Evolutionary conservation across 2,888 invertebrate genomes (phyloP).

Genomic region (Sphinx pinastri): DNA sequence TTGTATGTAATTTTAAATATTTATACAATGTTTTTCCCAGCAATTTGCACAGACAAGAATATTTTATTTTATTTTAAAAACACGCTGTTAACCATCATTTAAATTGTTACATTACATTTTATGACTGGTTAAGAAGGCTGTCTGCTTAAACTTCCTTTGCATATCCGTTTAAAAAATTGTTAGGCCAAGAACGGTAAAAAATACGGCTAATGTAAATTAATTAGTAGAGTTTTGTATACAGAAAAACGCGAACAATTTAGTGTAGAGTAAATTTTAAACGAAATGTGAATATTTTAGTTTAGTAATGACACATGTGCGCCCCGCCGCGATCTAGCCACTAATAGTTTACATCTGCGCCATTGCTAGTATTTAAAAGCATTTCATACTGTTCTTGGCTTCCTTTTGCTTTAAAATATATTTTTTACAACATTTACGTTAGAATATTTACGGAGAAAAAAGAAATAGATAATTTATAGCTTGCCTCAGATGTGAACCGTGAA

Average conservation of each 20-base stretch:
- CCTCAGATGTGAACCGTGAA: too few relatives aligned
- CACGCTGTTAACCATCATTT: too few relatives aligned
- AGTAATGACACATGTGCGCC: constrained; percentile 13
- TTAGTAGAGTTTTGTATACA: not conserved
- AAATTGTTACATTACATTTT: not conserved
- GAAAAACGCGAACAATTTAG: constrained; percentile 1
- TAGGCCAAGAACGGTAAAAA: too few relatives aligned
- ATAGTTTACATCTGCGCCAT: constrained; percentile 16
- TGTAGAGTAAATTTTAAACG: constrained; percentile 20
- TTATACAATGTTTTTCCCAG: not conserved
- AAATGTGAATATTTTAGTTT: constrained; percentile 20
- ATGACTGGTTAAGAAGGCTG: not conserved
- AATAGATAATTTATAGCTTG: too few relatives aligned
- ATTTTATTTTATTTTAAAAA: too few relatives aligned
- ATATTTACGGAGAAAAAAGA: not conserved
- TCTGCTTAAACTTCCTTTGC: not conserved
- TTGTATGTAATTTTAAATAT: not conserved
- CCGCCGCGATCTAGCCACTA: constrained; percentile 9
- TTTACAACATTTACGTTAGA: not conserved
- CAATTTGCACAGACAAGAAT: too few relatives aligned
- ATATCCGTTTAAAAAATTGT: not conserved
- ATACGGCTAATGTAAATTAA: too few relatives aligned
- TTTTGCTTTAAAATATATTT: not conserved
- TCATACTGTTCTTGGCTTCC: constrained; percentile 1
- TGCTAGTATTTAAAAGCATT: not conserved